Evolutionary conservation across 2,797 vertebrate genomes (phyloP), one percentile per base, ranked within the genome.

Genomic region (Falco berigora): DNA sequence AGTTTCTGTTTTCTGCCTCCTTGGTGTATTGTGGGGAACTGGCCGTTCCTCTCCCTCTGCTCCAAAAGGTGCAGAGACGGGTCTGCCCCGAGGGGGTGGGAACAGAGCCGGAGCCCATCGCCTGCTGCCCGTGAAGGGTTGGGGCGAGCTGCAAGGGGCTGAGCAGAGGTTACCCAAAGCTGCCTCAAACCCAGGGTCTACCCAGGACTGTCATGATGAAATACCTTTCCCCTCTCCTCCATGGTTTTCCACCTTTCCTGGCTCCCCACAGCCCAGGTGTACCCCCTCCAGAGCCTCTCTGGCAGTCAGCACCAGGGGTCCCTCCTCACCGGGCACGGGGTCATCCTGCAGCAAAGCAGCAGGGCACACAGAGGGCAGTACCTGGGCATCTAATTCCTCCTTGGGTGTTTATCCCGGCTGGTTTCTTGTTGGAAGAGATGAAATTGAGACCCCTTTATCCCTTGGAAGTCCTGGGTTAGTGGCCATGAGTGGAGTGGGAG

Each of bases 301-400:
- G 32, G 30, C 12, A 23, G 10, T 19, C 23, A 52, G 23, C 20
- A 55, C 25, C 5, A 5, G 12, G 36, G 67, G 21, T 17, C 24
- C 16, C 7, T 77, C 30, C 25, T 72, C 1, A 0, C 11, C 1
- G 8, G 44, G 19, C 21, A 6, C 15, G 27, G 46, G 14, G 10
- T 64, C 36, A 47, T 73, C 27, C 69, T 46, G 58, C 73, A 80
- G 64, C 8, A 4, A 62, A 76, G 12, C 7, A 32, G 3, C 15
- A 30, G 27, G 10, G 9, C n/a, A 40, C 8, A 3, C 17, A 19
- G 67, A 28, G 9, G 59, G 8, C 32, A 30, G 14, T 15, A 25
- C 18, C 32, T 14, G 6, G 30, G 44, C 44, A 52, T n/a, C 46
- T 22, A 3, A 61, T 21, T 55, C 49, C 47, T 58, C 25, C 66